Percentiles rank a stretch among this genome's conserved stretches.
phyloP scores from a whole-genome alignment of 2,888 invertebrate genomes.

The Orthosia incerta region DNA sequence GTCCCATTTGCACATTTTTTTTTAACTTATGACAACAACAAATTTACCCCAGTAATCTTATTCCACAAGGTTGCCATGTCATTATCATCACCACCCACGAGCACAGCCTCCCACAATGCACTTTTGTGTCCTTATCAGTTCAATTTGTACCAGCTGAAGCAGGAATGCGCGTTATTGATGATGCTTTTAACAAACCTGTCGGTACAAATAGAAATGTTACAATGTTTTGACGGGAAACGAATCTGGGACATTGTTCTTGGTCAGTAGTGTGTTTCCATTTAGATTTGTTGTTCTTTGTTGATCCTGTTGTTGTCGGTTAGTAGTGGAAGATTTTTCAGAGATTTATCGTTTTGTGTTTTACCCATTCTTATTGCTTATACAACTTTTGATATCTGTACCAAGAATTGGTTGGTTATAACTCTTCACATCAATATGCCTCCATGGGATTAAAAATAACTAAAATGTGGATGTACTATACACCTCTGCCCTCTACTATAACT shows the following conservation, averaged over 20 bases:
- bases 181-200: conserved; percentile 62
- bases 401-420: not conserved
- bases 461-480: too few species aligned
- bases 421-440: too few species aligned
- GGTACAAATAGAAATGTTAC: conserved; percentile 51
- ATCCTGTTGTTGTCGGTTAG: not conserved
- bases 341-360: not conserved
- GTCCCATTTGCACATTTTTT: not conserved
- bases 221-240: conserved; percentile 32
- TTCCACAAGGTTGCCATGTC: conserved; percentile 55
- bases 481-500: not conserved
- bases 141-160: conserved; percentile 51
- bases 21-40: conserved; percentile 27
- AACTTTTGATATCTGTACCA: not conserved
- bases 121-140: conserved; percentile 50
- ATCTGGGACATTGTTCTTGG: conserved; percentile 28
- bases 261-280: conserved; percentile 36
- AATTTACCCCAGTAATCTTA: conserved; percentile 34
- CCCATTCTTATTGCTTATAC: not conserved
- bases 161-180: conserved; percentile 63
- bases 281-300: conserved; percentile 24
- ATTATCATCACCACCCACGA: conserved; percentile 52
- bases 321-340: not conserved
- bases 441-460: too few species aligned
- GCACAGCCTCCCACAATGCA: conserved; percentile 51